These are phyloP conservation scores for Rallus limicola DNA, from an alignment of 2,113 vertebrate species.

Conservation along the genomic window DNA sequence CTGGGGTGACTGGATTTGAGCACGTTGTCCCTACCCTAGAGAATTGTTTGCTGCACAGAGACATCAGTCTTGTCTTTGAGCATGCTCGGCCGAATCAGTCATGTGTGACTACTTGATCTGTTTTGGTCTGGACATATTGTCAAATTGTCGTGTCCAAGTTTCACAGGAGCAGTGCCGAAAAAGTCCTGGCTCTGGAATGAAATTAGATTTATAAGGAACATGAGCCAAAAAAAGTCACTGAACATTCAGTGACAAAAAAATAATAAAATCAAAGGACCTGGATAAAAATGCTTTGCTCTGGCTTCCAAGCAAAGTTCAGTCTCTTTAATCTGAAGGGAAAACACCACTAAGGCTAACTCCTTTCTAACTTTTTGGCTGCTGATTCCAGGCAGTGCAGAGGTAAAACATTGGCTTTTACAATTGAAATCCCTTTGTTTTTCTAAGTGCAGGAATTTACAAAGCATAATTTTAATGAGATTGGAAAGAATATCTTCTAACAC, in stretches of 20 bases:
- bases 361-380: constrained; percentile 1
- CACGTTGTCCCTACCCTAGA: constrained; percentile 35
- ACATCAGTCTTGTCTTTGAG: constrained; percentile 71
- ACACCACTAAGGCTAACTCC: not conserved
- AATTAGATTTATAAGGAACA: constrained; percentile 68
- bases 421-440: constrained; percentile 24
- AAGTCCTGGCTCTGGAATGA: constrained; percentile 71
- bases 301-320: constrained; percentile 19
- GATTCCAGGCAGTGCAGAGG: constrained; percentile 34
- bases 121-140: constrained; percentile 71
- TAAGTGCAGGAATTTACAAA: constrained; percentile 21
- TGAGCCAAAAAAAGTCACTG: constrained; percentile 52
- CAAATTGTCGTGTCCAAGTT: constrained; percentile 68
- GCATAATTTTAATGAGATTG: constrained; percentile 2
- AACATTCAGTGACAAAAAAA: constrained; percentile 62
- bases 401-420: constrained; percentile 33
- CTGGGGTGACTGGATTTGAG: constrained; percentile 74
- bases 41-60: constrained; percentile 41
- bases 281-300: constrained; percentile 35
- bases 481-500: not conserved
- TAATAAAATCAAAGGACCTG: constrained; percentile 47
- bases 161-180: constrained; percentile 70
- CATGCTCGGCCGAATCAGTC: constrained; percentile 61
- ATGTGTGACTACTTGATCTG: constrained; percentile 73
- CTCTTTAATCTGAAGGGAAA: constrained; percentile 28